Conservation (phyloP, 2,113 vertebrate genomes). For the Eublepharis macularius region DNA sequence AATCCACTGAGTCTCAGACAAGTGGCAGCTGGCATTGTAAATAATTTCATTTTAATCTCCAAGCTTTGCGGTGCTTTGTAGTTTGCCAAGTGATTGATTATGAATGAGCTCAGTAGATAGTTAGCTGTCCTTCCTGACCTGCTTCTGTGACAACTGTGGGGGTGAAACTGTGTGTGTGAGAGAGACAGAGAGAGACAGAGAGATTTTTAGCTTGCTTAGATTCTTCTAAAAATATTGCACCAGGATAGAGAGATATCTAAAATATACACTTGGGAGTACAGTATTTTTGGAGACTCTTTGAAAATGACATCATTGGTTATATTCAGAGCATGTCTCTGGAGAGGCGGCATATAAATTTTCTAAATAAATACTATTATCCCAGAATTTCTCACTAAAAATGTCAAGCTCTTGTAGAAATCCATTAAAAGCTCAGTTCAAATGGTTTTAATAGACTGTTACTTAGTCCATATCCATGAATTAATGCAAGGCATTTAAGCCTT, state of each 20-base stretch:
- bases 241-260: background rate
- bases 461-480: background rate
- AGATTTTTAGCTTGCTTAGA: background rate
- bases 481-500: background rate
- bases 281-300: background rate
- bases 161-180: background rate
- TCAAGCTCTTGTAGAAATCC: background rate
- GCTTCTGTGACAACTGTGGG: background rate
- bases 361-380: background rate
- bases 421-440: background rate
- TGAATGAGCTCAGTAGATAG: conserved; percentile 22
- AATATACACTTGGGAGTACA: background rate
- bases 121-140: conserved; percentile 16
- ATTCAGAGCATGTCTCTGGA: too few relatives aligned
- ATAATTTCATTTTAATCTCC: conserved; percentile 44
- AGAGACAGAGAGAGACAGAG: background rate
- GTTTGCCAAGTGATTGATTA: conserved; percentile 30
- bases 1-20: conserved; percentile 5
- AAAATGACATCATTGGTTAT: background rate
- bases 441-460: background rate
- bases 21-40: conserved; percentile 29
- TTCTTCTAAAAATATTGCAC: background rate
- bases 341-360: too few relatives aligned
- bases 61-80: conserved; percentile 31
- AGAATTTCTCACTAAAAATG: background rate